Evolutionary conservation across 2,797 vertebrate species (phyloP).

Genomic region (Ptychobarbus kaznakovi): DNA sequence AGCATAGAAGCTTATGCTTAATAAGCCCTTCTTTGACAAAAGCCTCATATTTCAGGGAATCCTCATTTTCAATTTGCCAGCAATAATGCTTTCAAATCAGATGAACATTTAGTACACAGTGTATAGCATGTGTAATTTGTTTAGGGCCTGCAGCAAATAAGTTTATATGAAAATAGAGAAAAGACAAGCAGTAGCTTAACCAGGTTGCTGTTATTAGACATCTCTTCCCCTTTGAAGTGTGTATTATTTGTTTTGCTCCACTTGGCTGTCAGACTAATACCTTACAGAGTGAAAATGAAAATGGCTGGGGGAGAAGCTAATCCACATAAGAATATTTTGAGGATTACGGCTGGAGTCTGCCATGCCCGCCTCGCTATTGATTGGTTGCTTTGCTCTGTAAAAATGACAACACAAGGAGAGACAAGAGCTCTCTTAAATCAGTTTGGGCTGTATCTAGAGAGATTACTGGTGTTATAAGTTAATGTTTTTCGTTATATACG

Average conservation of each 20-base stretch:
- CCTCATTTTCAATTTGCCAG: slow-evolving; percentile 39
- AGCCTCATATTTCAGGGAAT: slow-evolving; percentile 39
- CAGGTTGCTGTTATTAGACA: slow-evolving; percentile 63
- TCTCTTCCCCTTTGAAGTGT: slow-evolving; percentile 75
- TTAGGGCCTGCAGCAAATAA: slow-evolving; percentile 56
- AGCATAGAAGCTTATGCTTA: slow-evolving; percentile 25
- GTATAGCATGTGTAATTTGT: slow-evolving; percentile 47
- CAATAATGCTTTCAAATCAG: slow-evolving; percentile 49
- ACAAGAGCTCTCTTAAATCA: slow-evolving; percentile 57
- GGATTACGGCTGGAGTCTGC: slow-evolving; percentile 70
- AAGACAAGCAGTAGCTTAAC: slow-evolving; percentile 71
- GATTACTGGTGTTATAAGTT: slow-evolving; percentile 25
- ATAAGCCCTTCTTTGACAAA: slow-evolving; percentile 47
- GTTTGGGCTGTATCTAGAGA: slow-evolving; percentile 29
- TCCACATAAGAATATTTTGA: slow-evolving; percentile 74
- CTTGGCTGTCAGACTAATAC: slow-evolving; percentile 81
- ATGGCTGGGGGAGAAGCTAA: slow-evolving; percentile 77
- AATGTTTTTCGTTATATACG: slow-evolving; percentile 18
- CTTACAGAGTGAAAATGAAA: slow-evolving; percentile 78
- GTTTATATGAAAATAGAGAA: slow-evolving; percentile 60
- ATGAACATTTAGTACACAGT: slow-evolving; percentile 33
- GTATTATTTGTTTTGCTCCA: slow-evolving; percentile 77
- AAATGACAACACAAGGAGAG: slow-evolving; percentile 52
- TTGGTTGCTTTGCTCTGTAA: slow-evolving; percentile 67
- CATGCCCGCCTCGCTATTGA: slow-evolving; percentile 73